Conservation (phyloP, 2,888 invertebrate genomes). For the Eledona agricola region DNA sequence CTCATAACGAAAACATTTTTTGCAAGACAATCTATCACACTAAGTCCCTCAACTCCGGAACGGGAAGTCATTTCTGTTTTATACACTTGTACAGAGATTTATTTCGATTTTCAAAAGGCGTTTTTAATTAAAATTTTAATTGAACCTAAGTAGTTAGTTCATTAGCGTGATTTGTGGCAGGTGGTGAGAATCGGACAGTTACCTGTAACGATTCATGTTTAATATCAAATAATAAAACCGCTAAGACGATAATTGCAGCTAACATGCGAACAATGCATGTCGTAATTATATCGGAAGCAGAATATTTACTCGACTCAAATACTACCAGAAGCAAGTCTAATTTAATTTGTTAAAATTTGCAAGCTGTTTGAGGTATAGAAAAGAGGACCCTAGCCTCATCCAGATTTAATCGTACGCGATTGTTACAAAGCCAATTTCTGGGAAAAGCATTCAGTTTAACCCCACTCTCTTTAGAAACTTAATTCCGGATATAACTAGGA, state of each 20-base stretch:
- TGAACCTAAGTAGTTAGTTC: slow-evolving; percentile 22
- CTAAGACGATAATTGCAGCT: slow-evolving; percentile 28
- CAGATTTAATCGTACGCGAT: slow-evolving; percentile 8
- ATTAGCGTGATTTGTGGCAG: slow-evolving; percentile 26
- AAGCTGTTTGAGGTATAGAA: slow-evolving; percentile 5
- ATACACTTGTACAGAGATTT: no score
- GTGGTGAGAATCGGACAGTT: slow-evolving; percentile 26
- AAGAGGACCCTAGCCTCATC: no score
- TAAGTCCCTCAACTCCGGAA: no score
- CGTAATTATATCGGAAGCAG: slow-evolving; percentile 9
- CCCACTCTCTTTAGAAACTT: slow-evolving; percentile 14
- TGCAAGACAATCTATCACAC: no score
- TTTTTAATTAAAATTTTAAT: slow-evolving; percentile 31
- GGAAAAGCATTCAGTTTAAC: slow-evolving; percentile 7
- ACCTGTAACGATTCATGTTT: slow-evolving; percentile 27
- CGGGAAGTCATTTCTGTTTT: no score
- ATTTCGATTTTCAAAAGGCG: no score
- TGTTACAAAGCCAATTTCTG: slow-evolving; percentile 17
- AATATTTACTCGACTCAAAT: slow-evolving; percentile 1
- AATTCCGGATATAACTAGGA: slow-evolving; percentile 27
- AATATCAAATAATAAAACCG: slow-evolving; percentile 35
- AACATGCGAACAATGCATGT: slow-evolving; percentile 25
- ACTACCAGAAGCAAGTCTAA: slow-evolving; percentile 4
- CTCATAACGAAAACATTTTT: no score
- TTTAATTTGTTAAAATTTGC: slow-evolving; percentile 14